These are phyloP conservation scores for Mesocentrotus franciscanus DNA, from an alignment of 53 echinoderm and acorn worm species.

Conservation along the genomic window DNA sequence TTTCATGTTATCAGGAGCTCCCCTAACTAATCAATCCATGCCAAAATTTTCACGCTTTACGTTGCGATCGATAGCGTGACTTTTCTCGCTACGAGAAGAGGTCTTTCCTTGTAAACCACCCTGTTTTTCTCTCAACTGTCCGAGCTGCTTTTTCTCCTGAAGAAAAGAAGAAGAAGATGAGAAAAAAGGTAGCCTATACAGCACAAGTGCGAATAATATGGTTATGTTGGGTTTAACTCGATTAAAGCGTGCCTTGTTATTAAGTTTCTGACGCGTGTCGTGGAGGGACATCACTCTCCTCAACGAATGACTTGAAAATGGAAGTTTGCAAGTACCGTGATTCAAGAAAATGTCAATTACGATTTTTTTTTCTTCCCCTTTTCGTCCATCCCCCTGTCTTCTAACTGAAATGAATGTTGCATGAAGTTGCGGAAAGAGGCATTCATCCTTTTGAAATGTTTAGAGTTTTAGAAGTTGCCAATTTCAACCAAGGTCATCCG, in stretches of 20 bases:
- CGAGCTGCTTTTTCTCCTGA: background rate
- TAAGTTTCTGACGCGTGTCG: conserved; percentile 19
- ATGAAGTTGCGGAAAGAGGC: background rate
- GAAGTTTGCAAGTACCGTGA: background rate
- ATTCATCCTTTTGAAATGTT: background rate
- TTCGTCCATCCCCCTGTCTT: background rate
- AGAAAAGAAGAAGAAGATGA: background rate
- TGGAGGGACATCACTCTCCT: conserved; percentile 1
- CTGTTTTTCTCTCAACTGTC: conserved; percentile 5
- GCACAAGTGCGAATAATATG: conserved; percentile 42
- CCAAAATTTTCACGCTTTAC: background rate
- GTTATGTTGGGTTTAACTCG: conserved; percentile 43
- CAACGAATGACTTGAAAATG: background rate
- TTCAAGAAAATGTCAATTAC: conserved; percentile 23
- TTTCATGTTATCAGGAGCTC: background rate
- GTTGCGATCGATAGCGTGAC: conserved; percentile 33
- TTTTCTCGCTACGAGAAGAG: background rate
- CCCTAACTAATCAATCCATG: conserved; percentile 31
- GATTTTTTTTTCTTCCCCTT: background rate
- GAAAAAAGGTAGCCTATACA: background rate
- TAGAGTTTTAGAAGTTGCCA: background rate
- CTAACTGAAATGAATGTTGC: background rate
- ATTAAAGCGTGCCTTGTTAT: conserved; percentile 44
- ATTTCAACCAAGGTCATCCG: background rate
- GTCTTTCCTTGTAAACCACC: background rate